A percentile compares a stretch with the other conserved stretches of the same genome.
Conservation (phyloP, 2,888 invertebrate genomes). For the Helleia helle region DNA sequence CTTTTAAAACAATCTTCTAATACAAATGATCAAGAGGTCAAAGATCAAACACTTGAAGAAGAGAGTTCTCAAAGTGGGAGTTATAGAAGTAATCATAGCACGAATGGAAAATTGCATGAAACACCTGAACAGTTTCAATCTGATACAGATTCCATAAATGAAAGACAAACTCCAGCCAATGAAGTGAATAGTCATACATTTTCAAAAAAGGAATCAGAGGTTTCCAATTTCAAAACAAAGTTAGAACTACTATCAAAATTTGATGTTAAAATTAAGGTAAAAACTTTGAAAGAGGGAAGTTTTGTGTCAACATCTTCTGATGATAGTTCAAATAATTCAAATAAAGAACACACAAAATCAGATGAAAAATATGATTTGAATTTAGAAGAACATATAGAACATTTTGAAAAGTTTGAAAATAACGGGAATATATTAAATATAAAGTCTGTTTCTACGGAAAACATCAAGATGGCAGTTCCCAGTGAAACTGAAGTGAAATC, state of each 20-base stretch:
- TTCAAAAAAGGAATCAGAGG: conserved; percentile 28
- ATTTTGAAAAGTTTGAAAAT: conserved; percentile 38
- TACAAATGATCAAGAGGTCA: conserved; percentile 25
- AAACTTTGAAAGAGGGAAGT: conserved; percentile 56
- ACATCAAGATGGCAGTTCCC: conserved; percentile 63
- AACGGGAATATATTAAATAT: conserved; percentile 40
- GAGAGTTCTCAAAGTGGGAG: not conserved
- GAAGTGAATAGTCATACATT: not conserved
- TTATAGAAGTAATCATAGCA: conserved; percentile 5
- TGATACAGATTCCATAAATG: not conserved
- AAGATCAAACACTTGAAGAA: conserved; percentile 10
- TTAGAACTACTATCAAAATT: conserved; percentile 67
- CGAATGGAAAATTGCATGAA: conserved; percentile 30
- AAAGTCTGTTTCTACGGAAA: conserved; percentile 46
- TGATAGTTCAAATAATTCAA: conserved; percentile 42
- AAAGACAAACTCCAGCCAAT: not conserved
- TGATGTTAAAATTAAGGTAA: conserved; percentile 69
- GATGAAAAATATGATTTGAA: conserved; percentile 27
- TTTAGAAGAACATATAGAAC: conserved; percentile 40
- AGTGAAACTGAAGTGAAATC: conserved; percentile 55
- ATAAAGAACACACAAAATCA: conserved; percentile 31
- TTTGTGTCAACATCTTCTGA: conserved; percentile 49
- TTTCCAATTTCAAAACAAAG: conserved; percentile 55
- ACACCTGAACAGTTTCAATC: conserved; percentile 25
- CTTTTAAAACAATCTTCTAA: conserved; percentile 37